These are phyloP conservation scores for Junco hyemalis DNA, from an alignment of 2,113 vertebrate genomes.

Conservation along the genomic window DNA sequence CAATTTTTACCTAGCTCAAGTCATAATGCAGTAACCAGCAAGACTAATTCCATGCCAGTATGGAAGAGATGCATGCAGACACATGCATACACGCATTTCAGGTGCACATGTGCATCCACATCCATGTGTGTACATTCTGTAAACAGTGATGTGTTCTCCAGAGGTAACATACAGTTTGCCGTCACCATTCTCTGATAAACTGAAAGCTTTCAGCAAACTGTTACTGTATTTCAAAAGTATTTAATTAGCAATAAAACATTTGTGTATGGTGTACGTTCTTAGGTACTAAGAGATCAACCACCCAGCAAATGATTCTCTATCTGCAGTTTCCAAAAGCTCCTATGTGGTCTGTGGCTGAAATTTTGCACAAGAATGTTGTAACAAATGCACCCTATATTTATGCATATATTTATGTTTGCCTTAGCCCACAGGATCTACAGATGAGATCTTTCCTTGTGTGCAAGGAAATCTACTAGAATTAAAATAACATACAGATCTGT, in stretches of 20 bases:
- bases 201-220: not conserved
- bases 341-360: not conserved
- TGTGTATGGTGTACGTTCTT: not conserved
- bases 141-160: not conserved
- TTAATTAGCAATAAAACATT: not conserved
- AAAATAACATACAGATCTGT: not conserved
- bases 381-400: not conserved
- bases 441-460: not conserved
- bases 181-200: not conserved
- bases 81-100: accelerated
- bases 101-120: no score
- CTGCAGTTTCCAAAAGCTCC: not conserved
- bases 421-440: not conserved
- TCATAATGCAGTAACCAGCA: not conserved
- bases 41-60: not conserved
- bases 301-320: not conserved
- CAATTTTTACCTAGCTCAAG: not conserved
- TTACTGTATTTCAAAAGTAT: not conserved
- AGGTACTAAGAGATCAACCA: not conserved
- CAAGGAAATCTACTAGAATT: not conserved
- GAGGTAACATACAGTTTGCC: not conserved
- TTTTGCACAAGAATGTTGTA: not conserved
- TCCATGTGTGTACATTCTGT: not conserved
- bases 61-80: not conserved
- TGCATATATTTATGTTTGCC: not conserved